Percentiles rank a stretch among this genome's conserved stretches.
Evolutionary conservation across 2,888 invertebrate species (phyloP).

Genomic region (Lapara coniferarum): DNA sequence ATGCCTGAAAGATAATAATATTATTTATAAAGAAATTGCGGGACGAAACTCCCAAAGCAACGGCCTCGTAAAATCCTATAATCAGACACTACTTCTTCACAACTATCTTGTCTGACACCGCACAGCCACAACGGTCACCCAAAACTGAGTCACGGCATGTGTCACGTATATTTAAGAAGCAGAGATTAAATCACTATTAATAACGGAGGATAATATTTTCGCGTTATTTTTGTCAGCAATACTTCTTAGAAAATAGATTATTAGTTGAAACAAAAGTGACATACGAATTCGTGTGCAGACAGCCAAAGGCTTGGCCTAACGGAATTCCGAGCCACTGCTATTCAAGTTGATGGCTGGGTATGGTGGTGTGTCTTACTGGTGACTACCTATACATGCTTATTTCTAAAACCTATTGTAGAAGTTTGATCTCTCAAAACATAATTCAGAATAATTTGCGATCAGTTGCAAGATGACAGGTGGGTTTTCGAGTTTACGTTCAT

Average conservation of each 20-base stretch:
- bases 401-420: too few relatives aligned
- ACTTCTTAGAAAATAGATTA: slow-evolving; percentile 1
- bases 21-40: too few relatives aligned
- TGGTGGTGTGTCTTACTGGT: too few relatives aligned
- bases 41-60: background rate
- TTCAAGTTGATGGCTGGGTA: too few relatives aligned
- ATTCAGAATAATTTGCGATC: too few relatives aligned
- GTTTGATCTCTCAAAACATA: too few relatives aligned
- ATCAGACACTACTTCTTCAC: background rate
- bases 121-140: background rate
- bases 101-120: background rate
- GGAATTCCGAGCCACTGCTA: background rate
- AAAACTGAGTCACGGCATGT: slow-evolving; percentile 13
- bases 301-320: background rate
- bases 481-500: too few relatives aligned
- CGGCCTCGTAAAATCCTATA: background rate
- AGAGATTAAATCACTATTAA: slow-evolving; percentile 8
- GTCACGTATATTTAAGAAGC: slow-evolving; percentile 10
- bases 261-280: background rate
- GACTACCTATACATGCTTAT: too few relatives aligned
- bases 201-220: background rate
- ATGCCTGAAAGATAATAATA: background rate
- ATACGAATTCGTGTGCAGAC: background rate
- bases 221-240: background rate
- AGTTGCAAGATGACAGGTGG: too few relatives aligned